A percentile compares a stretch with the other conserved stretches of the same genome.
Conservation (phyloP, 2,797 vertebrate species). For the Botia almorhae region DNA sequence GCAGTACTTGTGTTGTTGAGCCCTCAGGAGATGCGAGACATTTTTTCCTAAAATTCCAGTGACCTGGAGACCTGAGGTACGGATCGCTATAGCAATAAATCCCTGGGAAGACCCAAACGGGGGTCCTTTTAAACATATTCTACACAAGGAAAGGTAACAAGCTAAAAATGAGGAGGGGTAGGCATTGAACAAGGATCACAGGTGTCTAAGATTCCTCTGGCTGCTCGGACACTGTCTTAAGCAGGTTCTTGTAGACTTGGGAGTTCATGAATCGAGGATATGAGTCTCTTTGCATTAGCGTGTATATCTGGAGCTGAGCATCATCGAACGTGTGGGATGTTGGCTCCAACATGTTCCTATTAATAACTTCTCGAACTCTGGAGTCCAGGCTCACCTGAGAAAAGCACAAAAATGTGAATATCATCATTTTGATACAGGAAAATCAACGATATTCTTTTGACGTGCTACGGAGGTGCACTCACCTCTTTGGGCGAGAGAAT, state of each 20-base stretch:
- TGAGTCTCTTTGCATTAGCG: slow-evolving; percentile 99
- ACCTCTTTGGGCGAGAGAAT: slow-evolving; percentile 99
- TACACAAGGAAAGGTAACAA: slow-evolving; percentile 77
- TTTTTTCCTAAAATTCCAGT: slow-evolving; percentile 66
- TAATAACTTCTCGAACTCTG: slow-evolving; percentile 92
- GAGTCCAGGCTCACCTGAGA: slow-evolving; percentile 95
- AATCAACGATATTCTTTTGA: background rate
- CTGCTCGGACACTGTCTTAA: slow-evolving; percentile 89
- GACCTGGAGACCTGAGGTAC: slow-evolving; percentile 84
- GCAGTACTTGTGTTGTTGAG: slow-evolving; percentile 78
- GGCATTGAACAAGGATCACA: slow-evolving; percentile 67
- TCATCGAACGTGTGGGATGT: slow-evolving; percentile 91
- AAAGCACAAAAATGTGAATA: slow-evolving; percentile 35
- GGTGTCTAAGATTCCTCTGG: slow-evolving; percentile 85
- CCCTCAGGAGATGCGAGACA: slow-evolving; percentile 76
- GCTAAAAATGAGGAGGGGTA: slow-evolving; percentile 31
- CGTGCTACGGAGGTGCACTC: background rate
- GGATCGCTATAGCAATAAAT: slow-evolving; percentile 81
- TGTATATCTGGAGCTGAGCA: slow-evolving; percentile 97
- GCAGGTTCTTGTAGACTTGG: slow-evolving; percentile 90
- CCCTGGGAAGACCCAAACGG: slow-evolving; percentile 74
- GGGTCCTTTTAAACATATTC: slow-evolving; percentile 73
- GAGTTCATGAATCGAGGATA: slow-evolving; percentile 98
- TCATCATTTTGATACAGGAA: background rate
- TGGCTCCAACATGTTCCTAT: slow-evolving; percentile 93